These are phyloP conservation scores for Gavia stellata DNA, from an alignment of 2,113 vertebrate species.

Conservation along the genomic window DNA sequence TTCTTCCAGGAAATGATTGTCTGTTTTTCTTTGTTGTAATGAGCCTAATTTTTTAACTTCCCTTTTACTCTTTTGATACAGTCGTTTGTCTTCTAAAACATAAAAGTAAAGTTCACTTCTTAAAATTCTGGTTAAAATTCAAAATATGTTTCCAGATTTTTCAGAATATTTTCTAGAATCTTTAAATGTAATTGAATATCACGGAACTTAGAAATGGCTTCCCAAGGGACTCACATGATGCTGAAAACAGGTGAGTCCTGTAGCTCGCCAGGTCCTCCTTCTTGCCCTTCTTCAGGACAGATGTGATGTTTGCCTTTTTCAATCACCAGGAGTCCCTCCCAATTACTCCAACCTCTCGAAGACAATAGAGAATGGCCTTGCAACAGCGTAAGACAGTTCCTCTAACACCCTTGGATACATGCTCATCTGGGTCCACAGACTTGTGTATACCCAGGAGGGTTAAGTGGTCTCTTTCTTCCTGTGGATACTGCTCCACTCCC, in stretches of 20 bases:
- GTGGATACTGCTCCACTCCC: not conserved
- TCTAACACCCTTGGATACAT: not conserved
- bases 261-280: not conserved
- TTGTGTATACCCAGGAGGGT: not conserved
- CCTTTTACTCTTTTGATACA: not conserved
- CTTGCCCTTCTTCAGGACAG: not conserved
- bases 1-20: not conserved
- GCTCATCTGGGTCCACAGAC: too few relatives aligned
- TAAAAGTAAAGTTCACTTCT: not conserved
- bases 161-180: not conserved
- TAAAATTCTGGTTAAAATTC: not conserved
- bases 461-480: not conserved
- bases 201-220: not conserved
- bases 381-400: not conserved
- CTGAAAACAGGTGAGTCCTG: not conserved
- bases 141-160: not conserved
- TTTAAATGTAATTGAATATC: not conserved
- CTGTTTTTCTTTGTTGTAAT: not conserved
- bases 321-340: not conserved
- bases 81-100: not conserved
- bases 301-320: not conserved
- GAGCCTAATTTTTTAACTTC: not conserved
- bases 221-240: not conserved
- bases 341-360: not conserved
- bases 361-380: not conserved